These are phyloP conservation scores for Urocolius indicus DNA, from an alignment of 2,113 vertebrate species.

Conservation along the genomic window DNA sequence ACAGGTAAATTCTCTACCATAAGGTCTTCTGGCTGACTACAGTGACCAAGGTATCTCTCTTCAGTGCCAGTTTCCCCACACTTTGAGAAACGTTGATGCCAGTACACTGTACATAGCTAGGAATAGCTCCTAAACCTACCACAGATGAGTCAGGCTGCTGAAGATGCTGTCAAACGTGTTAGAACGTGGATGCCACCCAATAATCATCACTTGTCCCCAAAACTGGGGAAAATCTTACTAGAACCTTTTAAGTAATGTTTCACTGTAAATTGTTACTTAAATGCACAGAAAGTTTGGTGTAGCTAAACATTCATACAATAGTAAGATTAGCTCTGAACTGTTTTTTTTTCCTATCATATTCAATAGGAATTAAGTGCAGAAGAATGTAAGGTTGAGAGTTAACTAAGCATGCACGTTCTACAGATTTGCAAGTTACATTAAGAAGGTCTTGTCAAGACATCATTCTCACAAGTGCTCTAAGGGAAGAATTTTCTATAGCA, in stretches of 20 bases:
- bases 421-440: background rate
- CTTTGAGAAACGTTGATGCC: rapidly evolving
- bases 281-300: background rate
- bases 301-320: background rate
- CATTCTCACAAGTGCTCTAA: background rate
- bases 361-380: background rate
- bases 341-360: background rate
- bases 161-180: background rate
- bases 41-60: background rate
- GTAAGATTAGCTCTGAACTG: background rate
- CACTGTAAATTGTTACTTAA: background rate
- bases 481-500: constrained; percentile 6
- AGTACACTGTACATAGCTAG: background rate
- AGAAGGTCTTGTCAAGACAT: background rate
- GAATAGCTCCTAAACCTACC: background rate
- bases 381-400: background rate
- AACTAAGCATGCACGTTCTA: background rate
- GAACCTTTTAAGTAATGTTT: background rate
- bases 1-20: background rate
- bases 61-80: background rate
- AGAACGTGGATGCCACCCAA: background rate
- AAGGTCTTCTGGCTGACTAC: background rate
- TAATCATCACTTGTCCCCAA: background rate
- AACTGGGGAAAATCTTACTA: background rate
- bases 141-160: background rate